A percentile compares a stretch with the other conserved stretches of the same genome.
Conservation (phyloP, 2,888 invertebrate genomes). For the Meta bourneti region DNA sequence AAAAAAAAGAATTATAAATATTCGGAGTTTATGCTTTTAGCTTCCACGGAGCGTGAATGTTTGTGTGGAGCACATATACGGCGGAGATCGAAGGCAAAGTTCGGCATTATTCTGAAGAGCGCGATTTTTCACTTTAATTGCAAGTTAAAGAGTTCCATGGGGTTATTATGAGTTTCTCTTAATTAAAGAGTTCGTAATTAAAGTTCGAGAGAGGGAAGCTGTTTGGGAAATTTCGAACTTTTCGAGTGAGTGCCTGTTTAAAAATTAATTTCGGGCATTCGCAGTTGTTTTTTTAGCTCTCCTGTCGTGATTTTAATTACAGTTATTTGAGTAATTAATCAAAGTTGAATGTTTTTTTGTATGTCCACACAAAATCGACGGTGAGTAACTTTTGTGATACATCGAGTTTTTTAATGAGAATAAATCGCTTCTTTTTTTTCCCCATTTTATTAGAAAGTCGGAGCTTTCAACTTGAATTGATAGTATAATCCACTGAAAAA, state of each 20-base stretch:
- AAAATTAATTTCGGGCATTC: not conserved
- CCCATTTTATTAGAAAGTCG: not conserved
- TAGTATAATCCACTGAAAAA: not conserved
- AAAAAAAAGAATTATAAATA: not conserved
- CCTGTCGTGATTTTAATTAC: not conserved
- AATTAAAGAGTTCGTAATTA: not conserved
- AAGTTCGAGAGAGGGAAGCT: not conserved
- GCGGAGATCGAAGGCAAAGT: no score
- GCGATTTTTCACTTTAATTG: not conserved
- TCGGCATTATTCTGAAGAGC: not conserved
- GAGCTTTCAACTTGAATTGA: not conserved
- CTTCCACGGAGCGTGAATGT: not conserved
- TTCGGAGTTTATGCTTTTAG: not conserved
- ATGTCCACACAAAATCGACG: not conserved
- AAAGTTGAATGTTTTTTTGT: not conserved
- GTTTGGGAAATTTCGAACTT: not conserved
- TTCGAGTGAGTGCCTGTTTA: not conserved
- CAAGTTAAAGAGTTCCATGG: not conserved
- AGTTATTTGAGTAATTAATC: slow-evolving; percentile 1
- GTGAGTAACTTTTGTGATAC: not conserved
- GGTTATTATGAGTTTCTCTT: not conserved
- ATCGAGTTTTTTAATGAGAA: not conserved
- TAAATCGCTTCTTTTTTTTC: not conserved
- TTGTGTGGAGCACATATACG: not conserved
- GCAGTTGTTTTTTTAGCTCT: not conserved